Percentiles rank a stretch among this genome's conserved stretches.
Evolutionary conservation across 2,797 vertebrate genomes (phyloP).

Genomic region (Stomatorhinus walkeri): DNA sequence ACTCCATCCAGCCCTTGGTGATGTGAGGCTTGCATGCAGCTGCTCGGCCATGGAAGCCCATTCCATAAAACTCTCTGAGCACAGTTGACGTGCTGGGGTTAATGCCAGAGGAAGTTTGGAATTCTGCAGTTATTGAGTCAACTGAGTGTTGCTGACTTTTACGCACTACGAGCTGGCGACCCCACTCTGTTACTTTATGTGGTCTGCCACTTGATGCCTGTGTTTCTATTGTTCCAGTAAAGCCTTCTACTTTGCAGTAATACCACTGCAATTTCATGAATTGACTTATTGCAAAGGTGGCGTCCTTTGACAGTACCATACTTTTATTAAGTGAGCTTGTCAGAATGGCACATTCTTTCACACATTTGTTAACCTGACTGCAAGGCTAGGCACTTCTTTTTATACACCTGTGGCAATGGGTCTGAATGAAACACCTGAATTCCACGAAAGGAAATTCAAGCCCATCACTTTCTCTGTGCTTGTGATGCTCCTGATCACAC

Average conservation of each 20-base stretch:
- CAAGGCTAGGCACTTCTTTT: background rate
- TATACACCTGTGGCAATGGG: background rate
- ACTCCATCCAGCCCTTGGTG: background rate
- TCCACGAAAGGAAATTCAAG: background rate
- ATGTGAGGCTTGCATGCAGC: background rate
- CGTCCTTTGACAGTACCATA: background rate
- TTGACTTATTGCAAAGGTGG: background rate
- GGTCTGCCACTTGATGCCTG: background rate
- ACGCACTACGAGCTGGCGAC: background rate
- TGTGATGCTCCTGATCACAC: background rate
- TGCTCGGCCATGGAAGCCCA: background rate
- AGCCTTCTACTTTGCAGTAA: background rate
- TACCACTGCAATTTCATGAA: background rate
- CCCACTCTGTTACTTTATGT: background rate
- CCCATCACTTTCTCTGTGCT: background rate
- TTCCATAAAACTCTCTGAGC: background rate
- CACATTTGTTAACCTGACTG: background rate
- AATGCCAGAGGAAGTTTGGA: background rate
- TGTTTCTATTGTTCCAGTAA: background rate
- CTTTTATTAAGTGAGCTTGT: background rate
- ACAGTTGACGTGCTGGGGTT: background rate
- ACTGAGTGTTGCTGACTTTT: background rate
- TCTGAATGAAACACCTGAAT: background rate
- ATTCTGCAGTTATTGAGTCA: background rate
- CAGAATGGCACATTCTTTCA: background rate